A percentile compares a stretch with the other conserved stretches of the same genome.
These are phyloP conservation scores for Falco naumanni DNA, from an alignment of 2,797 vertebrate species.

Conservation along the genomic window DNA sequence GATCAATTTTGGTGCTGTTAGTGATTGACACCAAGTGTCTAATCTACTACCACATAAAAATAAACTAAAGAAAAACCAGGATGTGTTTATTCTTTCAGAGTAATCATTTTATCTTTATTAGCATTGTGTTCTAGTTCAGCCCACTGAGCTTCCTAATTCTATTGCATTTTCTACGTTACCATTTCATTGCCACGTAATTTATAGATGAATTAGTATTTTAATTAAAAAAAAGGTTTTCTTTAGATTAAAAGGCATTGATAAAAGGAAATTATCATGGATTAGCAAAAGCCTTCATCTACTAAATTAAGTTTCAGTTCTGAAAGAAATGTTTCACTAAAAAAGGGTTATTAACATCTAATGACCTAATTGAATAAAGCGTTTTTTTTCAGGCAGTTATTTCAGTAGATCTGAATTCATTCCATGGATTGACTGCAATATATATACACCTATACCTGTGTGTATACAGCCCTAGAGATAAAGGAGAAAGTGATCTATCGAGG, in stretches of 20 bases:
- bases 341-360: neutral
- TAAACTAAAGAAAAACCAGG: neutral
- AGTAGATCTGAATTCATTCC: neutral
- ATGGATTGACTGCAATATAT: no score
- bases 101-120: neutral
- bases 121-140: neutral
- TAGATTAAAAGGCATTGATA: constrained; percentile 1
- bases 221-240: neutral
- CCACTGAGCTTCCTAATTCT: neutral
- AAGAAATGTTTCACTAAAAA: neutral
- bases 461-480: neutral
- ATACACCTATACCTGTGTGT: neutral
- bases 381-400: neutral
- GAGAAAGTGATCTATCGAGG: fast-evolving
- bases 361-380: neutral
- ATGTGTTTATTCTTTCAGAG: neutral
- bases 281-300: neutral
- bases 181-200: neutral
- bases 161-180: neutral
- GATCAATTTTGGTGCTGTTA: neutral
- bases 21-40: neutral
- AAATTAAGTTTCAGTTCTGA: neutral
- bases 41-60: neutral
- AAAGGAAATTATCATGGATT: neutral
- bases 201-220: neutral